These are phyloP conservation scores for Pteropus alecto DNA, from an alignment of 2,113 vertebrate genomes.

Conservation along the genomic window DNA sequence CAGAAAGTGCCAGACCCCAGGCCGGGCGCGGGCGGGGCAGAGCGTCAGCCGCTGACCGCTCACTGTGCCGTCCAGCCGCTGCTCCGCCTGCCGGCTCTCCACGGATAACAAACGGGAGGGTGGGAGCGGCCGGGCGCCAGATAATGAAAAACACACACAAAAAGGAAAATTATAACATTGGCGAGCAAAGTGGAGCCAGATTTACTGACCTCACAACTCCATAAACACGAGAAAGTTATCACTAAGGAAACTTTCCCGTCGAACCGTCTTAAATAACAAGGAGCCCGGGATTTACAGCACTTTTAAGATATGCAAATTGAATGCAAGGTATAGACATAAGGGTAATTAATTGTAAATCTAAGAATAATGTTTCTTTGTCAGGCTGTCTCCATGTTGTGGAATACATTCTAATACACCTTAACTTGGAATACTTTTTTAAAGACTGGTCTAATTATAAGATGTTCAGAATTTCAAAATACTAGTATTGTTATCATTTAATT, in stretches of 20 bases:
- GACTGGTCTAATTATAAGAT: slow-evolving; percentile 91
- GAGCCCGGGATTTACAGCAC: slow-evolving; percentile 89
- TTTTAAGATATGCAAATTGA: slow-evolving; percentile 98
- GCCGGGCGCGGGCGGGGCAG: slow-evolving; percentile 79
- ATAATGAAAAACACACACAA: slow-evolving; percentile 88
- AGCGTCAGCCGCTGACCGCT: slow-evolving; percentile 92
- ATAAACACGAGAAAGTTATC: slow-evolving; percentile 85
- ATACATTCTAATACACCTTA: slow-evolving; percentile 96
- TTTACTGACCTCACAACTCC: slow-evolving; percentile 85
- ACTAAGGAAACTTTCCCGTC: slow-evolving; percentile 84
- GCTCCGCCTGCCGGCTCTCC: slow-evolving; percentile 91
- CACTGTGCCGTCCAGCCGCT: slow-evolving; percentile 90
- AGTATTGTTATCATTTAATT: slow-evolving; percentile 85
- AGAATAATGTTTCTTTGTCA: slow-evolving; percentile 99
- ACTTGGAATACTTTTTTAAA: slow-evolving; percentile 93
- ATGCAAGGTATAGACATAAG: slow-evolving; percentile 96
- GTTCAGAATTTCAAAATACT: slow-evolving; percentile 88
- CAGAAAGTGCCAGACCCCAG: slow-evolving; percentile 91
- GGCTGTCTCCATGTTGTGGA: slow-evolving; percentile 94
- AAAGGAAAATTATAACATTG: slow-evolving; percentile 86
- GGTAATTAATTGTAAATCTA: slow-evolving; percentile 99
- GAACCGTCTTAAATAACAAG: slow-evolving; percentile 92
- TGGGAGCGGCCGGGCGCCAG: slow-evolving; percentile 89
- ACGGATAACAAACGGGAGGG: slow-evolving; percentile 95
- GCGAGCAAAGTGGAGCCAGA: slow-evolving; percentile 81